Conservation (phyloP, 92 coral and sea anemone species). For the Epizoanthus rinbou region DNA sequence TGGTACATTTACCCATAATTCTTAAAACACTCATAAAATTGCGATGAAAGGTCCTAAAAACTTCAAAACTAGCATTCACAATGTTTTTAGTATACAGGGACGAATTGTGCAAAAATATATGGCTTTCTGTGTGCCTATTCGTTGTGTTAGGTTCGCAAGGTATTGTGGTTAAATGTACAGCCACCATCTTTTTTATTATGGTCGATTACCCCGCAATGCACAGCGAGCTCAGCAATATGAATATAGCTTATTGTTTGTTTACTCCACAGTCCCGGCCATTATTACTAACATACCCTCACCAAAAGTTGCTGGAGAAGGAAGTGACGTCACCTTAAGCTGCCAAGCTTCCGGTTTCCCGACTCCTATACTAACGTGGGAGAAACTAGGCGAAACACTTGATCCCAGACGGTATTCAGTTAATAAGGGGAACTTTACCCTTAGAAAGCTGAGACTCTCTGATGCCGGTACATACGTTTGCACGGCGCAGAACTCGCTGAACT, state of each 20-base stretch:
- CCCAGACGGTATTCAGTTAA: conserved; percentile 7
- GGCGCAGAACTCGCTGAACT: conserved; percentile 29
- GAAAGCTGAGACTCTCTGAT: conserved; percentile 21
- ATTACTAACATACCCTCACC: neutral
- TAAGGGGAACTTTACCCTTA: conserved; percentile 27
- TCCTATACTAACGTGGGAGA: conserved; percentile 46
- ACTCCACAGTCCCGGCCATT: neutral
- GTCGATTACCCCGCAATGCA: neutral
- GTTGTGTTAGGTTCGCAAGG: no score
- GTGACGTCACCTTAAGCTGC: conserved; percentile 23
- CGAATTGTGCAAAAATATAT: no score
- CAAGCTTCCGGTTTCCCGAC: conserved; percentile 45
- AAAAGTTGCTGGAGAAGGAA: neutral
- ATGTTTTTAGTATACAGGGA: no score
- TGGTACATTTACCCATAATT: no score
- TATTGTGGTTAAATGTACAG: no score
- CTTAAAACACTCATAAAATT: no score
- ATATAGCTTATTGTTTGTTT: neutral
- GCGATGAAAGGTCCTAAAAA: no score
- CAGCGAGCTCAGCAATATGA: neutral
- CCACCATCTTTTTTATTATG: no score
- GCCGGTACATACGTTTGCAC: conserved; percentile 36
- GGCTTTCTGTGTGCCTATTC: no score
- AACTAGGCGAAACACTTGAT: conserved; percentile 37
- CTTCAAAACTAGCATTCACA: no score